phyloP scores from a whole-genome alignment of 2,888 invertebrate species.

The Drosophila cyrtoloma region DNA sequence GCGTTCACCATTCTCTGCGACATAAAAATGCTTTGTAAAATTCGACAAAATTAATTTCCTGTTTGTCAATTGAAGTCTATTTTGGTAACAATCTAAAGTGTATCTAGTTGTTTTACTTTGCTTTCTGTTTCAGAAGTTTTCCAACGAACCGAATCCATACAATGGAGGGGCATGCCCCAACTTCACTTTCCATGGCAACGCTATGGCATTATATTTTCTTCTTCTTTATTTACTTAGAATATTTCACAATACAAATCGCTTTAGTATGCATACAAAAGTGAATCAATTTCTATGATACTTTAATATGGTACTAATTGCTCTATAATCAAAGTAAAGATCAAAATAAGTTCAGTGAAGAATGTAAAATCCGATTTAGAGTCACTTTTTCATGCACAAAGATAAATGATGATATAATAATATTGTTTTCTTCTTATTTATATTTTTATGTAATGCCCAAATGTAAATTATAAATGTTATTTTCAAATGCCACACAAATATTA shows the following conservation, averaged over 20 bases:
- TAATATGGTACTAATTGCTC: neutral
- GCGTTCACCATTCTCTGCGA: neutral
- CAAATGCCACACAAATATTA: neutral
- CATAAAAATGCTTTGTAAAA: constrained; percentile 24
- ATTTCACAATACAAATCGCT: neutral
- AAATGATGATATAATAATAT: neutral
- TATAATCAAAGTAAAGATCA: neutral
- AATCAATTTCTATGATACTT: neutral
- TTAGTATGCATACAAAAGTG: neutral
- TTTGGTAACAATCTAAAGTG: constrained; percentile 3
- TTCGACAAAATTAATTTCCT: constrained; percentile 61
- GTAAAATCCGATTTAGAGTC: neutral
- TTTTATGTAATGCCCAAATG: neutral
- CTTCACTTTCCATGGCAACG: constrained; percentile 26
- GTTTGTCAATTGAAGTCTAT: constrained; percentile 30
- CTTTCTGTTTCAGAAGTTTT: neutral
- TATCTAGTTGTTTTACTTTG: constrained; percentile 5
- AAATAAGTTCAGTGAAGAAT: too few relatives aligned
- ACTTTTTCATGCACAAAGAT: neutral
- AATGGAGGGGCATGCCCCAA: neutral
- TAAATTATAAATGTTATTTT: neutral
- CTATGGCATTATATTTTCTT: neutral
- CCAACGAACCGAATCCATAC: neutral
- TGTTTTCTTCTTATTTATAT: neutral
- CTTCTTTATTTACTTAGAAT: neutral